These are phyloP conservation scores for Furcifer pardalis DNA, from an alignment of 2,797 vertebrate genomes.

Conservation along the genomic window DNA sequence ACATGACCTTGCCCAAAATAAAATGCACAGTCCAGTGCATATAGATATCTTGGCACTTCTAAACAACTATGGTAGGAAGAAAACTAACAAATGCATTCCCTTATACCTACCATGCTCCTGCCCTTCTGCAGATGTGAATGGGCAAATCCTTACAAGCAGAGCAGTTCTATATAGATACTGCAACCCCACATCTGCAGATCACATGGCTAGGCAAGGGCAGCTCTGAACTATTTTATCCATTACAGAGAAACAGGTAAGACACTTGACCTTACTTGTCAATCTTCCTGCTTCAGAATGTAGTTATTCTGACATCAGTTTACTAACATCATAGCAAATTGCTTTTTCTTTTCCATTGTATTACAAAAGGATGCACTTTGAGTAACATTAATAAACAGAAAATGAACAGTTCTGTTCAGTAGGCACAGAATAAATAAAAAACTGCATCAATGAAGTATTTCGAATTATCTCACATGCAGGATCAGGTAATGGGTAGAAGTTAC, in stretches of 20 bases:
- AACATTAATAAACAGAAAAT: not conserved
- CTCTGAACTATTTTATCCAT: slow-evolving; percentile 19
- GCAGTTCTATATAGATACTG: not conserved
- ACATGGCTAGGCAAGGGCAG: not conserved
- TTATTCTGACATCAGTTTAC: not conserved
- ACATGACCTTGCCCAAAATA: not conserved
- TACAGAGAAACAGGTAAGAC: slow-evolving; percentile 49
- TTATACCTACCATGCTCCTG: not conserved
- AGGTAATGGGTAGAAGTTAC: slow-evolving; percentile 50
- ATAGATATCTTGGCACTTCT: not conserved
- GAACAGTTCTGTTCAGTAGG: slow-evolving; percentile 50
- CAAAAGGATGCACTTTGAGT: slow-evolving; percentile 3
- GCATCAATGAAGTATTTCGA: slow-evolving; percentile 51
- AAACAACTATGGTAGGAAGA: not conserved
- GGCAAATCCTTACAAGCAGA: not conserved
- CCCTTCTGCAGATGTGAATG: not conserved
- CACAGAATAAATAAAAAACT: slow-evolving; percentile 55
- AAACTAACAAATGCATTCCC: not conserved
- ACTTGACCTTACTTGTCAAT: slow-evolving; percentile 40
- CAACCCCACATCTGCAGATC: not conserved
- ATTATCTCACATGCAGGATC: slow-evolving; percentile 59
- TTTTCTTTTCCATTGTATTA: slow-evolving; percentile 40
- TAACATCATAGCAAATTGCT: slow-evolving; percentile 26
- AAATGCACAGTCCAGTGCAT: not conserved
- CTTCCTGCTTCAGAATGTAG: slow-evolving; percentile 31